Percentiles rank a stretch among this genome's conserved stretches.
phyloP scores from a whole-genome alignment of 2,888 invertebrate species.

The Hylaea fasciaria region DNA sequence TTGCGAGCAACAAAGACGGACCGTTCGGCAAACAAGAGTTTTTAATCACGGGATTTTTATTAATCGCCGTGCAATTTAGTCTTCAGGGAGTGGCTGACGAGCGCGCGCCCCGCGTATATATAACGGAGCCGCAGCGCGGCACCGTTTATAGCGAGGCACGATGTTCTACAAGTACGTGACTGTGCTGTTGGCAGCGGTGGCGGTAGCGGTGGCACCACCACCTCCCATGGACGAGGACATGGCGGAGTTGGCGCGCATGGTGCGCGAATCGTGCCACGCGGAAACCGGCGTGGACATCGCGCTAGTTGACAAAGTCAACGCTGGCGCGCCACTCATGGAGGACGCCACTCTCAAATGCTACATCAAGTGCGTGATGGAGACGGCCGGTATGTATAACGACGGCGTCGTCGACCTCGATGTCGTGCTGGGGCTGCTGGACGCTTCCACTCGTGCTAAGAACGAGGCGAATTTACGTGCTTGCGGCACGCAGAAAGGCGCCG shows the following conservation, averaged over 20 bases:
- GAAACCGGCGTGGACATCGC: conserved; percentile 67
- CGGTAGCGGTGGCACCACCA: conserved; percentile 29
- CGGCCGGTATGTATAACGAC: conserved; percentile 72
- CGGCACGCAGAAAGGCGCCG: conserved; percentile 67
- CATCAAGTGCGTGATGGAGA: conserved; percentile 78
- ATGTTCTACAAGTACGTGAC: conserved; percentile 45
- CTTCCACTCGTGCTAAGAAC: conserved; percentile 56
- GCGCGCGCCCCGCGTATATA: not conserved
- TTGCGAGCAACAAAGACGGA: conserved; percentile 36
- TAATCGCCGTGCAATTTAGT: conserved; percentile 52
- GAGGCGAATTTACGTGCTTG: conserved; percentile 59
- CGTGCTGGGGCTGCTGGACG: conserved; percentile 68
- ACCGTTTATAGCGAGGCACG: not conserved
- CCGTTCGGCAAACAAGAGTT: conserved; percentile 43
- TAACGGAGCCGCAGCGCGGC: not conserved
- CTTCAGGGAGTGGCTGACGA: conserved; percentile 33
- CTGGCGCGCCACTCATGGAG: conserved; percentile 62
- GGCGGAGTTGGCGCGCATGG: conserved; percentile 71
- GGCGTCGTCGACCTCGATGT: conserved; percentile 73
- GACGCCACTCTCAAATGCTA: conserved; percentile 73
- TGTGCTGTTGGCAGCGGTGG: conserved; percentile 36
- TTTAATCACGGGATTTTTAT: conserved; percentile 54
- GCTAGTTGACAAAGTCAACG: conserved; percentile 65
- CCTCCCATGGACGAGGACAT: conserved; percentile 66
- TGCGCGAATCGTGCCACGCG: conserved; percentile 68